Evolutionary conservation across 2,797 vertebrate genomes (phyloP), one percentile per base, ranked within the genome.

Genomic region (Dromococcyx pavoninus): DNA sequence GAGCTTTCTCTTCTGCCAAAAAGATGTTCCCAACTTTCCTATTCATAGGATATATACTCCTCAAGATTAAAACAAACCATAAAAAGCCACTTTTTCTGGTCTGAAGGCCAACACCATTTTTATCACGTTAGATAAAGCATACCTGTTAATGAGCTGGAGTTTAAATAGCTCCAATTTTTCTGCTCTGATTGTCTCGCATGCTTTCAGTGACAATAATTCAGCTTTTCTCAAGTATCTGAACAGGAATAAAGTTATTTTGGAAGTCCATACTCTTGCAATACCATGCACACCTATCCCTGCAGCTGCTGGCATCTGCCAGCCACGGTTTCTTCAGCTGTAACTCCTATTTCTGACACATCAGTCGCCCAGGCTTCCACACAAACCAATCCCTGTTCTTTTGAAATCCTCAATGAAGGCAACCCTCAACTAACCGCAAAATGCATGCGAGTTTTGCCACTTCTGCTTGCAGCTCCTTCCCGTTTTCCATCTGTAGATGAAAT

Each of bases 291-390:
- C 84, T 48, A 43, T 13, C 44, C 39, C 75, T 35, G 46, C 33
- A 74, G 74, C 51, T 67, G 35, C 67, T 51, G 35, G 16, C 39
- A 41, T 13, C 30, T 69, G 66, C 30, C 39, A 69, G 61, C 7
- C 3, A 0, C 7, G 11, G 16, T 21, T 83, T 62, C 50, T 71
- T 69, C 44, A 35, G 27, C 60, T 82, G 2, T 22, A 72, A 39
- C 17, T 60, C 73, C 46, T 35, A 16, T 37, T 89, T 66, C 51
- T 17, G 4, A 58, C 56, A 66, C 9, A 70, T 35, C 30, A 69
- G 46, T 19, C 6, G 41, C 51, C 28, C 54, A 96, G 96, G 96
- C 95, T 97, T 96, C 93, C 83, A 53, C 39, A 33, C 21, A 71
- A 90, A 13, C 21, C n/a, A 66, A 76, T 15, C 41, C 78, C 58